Base-by-base conservation (phyloP, 2,888 invertebrate species). In the Ophioninae sp. region DNA sequence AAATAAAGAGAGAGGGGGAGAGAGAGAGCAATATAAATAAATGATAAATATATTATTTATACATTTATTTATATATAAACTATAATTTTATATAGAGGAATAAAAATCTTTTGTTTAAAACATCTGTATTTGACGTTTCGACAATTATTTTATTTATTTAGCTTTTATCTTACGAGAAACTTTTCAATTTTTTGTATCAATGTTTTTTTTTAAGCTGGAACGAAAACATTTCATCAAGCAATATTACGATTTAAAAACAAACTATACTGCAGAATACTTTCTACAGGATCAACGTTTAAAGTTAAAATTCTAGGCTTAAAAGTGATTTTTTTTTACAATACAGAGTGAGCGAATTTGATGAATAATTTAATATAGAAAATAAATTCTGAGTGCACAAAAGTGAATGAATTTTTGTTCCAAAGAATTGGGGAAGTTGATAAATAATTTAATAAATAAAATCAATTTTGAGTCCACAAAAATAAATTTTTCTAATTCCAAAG, bases 381-480 rank as follows among this genome's bases (percentile, higher is more conserved):
- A 72, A 59, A 59, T 20, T 59, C 39, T 59, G 6, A 20, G 39
- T 30, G n/a, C 39, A 59, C 10, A 59, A 72, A 59, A n/a, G n/a
- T n/a, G n/a, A n/a, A n/a, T n/a, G n/a, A n/a, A n/a, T 59, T 30
- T 70, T 10, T 13, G 13, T 13, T 44, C 13, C 39, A 30, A 17
- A 57, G 6, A 39, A 59, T 57, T 20, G 39, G 57, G 20, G 20
- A 30, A 13, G 10, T 59, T 39, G n/a, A 10, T 39, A 57, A 61
- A 20, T 70, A 21, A 39, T 57, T 56, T 39, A 30, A 56, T 44
- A n/a, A 69, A 69, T 57, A 23, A 30, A 69, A 37, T 37, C 0
- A 50, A 44, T 68, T n/a, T n/a, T n/a, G n/a, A n/a, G n/a, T n/a
- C n/a, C n/a, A n/a, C 30, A 30, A 30, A 1, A 30, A 30, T 30